phyloP scores from a whole-genome alignment of 2,888 invertebrate genomes.

The Chrysolina americana region DNA sequence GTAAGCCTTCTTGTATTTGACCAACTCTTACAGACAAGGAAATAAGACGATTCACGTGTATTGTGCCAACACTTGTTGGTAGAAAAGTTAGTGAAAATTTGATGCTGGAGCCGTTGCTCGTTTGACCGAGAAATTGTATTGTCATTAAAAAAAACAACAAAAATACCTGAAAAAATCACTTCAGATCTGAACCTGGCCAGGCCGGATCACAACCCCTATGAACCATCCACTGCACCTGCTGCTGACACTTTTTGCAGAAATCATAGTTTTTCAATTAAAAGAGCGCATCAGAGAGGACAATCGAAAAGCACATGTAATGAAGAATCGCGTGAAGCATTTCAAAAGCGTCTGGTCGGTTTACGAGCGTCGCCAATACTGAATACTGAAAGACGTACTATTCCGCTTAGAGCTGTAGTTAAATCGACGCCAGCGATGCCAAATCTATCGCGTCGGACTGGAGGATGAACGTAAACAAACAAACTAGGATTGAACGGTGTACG shows the following conservation, averaged over 20 bases:
- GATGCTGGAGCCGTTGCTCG: no score
- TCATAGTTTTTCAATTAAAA: background rate
- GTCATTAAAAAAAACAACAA: background rate
- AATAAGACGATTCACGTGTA: no score
- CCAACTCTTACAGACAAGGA: no score
- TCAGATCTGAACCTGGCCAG: no score
- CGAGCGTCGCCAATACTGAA: conserved; percentile 53
- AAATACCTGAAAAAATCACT: background rate
- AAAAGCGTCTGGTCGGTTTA: conserved; percentile 39
- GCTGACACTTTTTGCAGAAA: background rate
- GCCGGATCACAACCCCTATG: background rate
- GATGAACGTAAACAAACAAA: conserved; percentile 47
- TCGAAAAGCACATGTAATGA: conserved; percentile 38
- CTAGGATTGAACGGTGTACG: conserved; percentile 1
- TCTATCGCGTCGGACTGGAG: conserved; percentile 7
- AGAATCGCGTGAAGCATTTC: conserved; percentile 38
- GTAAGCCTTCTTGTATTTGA: no score
- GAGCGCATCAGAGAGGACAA: background rate
- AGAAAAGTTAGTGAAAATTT: no score
- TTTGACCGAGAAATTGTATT: no score
- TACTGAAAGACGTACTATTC: conserved; percentile 45
- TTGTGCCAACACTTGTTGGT: no score
- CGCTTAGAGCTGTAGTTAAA: conserved; percentile 19
- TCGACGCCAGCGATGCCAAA: conserved; percentile 25
- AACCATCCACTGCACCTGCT: background rate